Conservation (phyloP, 2,888 invertebrate genomes). For the Agonum fuliginosum region DNA sequence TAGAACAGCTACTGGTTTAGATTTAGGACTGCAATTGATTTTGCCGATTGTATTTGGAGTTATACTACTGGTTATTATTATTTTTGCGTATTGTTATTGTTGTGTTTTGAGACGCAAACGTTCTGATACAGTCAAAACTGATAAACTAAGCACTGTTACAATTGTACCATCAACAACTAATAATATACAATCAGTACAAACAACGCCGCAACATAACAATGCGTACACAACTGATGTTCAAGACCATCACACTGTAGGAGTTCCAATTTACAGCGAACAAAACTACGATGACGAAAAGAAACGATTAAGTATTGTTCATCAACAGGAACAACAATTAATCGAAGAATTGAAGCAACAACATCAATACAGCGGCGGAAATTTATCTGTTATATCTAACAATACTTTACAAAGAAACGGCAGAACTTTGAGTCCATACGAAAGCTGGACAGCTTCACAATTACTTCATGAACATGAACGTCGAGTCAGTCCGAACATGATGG, state of each 20-base stretch:
- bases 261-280: conserved; percentile 71
- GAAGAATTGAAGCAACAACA: conserved; percentile 73
- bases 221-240: conserved; percentile 68
- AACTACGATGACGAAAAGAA: conserved; percentile 73
- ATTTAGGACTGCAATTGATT: conserved; percentile 73
- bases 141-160: conserved; percentile 71
- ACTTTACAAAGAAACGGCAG: too few relatives aligned
- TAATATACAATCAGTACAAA: conserved; percentile 63
- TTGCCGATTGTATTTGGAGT: conserved; percentile 72
- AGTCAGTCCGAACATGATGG: conserved; percentile 71
- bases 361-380: conserved; percentile 67
- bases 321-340: conserved; percentile 72
- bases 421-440: conserved; percentile 76
- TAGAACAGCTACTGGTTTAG: conserved; percentile 70
- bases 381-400: conserved; percentile 43
- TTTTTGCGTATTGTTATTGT: conserved; percentile 73
- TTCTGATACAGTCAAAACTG: conserved; percentile 68
- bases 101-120: conserved; percentile 72
- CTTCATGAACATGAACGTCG: conserved; percentile 77
- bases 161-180: conserved; percentile 71
- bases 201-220: conserved; percentile 67
- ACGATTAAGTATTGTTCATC: conserved; percentile 73
- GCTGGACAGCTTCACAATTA: conserved; percentile 78
- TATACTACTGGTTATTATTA: conserved; percentile 70
- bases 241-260: conserved; percentile 72